Conservation (phyloP, 2,113 vertebrate species). For the pig (Sus scrofa) region T2T-Sscrofa CM000827.6:48719001-48719500, state of each 20-base stretch:
- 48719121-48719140: not conserved
- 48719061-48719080: not conserved
- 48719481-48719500: fast-evolving
- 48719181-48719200: not conserved
- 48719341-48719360: not conserved
- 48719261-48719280: not conserved
- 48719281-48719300: not conserved
- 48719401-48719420: not conserved
- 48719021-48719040: not conserved
- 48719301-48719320: not conserved
- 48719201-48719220: not conserved
- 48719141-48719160: not conserved
- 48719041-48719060: not conserved
- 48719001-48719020: not conserved
- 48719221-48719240: not conserved
- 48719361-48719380: not conserved
- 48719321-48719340: not conserved
- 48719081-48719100: not conserved
- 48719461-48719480: not conserved
- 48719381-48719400: fast-evolving
- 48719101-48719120: not conserved
- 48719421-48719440: not conserved
- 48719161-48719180: not conserved
- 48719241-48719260: not conserved
- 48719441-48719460: not conserved